These are phyloP conservation scores for Sarcophaga bullata DNA, from an alignment of 1,140 invertebrate species.

Conservation along the genomic window DNA sequence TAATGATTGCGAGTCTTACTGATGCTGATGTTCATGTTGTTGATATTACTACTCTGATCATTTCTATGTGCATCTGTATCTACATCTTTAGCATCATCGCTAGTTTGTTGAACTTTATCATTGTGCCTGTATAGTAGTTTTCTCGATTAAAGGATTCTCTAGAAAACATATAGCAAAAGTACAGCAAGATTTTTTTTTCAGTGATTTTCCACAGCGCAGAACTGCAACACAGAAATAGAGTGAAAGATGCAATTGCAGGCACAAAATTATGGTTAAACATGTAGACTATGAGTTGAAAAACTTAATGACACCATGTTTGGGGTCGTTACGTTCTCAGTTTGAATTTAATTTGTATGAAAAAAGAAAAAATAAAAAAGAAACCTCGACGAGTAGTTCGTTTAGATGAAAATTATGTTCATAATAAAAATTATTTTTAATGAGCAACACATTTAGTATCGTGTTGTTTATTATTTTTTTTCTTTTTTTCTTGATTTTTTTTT, in stretches of 20 bases:
- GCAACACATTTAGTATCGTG: too few species aligned
- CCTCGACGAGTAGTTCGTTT: too few species aligned
- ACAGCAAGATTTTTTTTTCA: neutral
- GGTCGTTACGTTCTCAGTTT: neutral
- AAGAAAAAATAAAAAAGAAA: too few species aligned
- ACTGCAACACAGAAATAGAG: neutral
- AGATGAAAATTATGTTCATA: too few species aligned
- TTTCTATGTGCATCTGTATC: neutral
- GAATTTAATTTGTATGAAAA: too few species aligned
- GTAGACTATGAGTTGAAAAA: neutral
- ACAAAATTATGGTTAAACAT: neutral
- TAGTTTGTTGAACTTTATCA: neutral
- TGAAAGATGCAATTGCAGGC: neutral
- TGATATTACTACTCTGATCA: too few species aligned
- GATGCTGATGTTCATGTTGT: neutral
- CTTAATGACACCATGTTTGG: neutral
- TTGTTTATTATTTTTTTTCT: too few species aligned
- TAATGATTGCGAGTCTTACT: neutral
- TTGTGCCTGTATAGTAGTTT: neutral
- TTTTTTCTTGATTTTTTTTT: too few species aligned
- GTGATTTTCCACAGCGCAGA: neutral
- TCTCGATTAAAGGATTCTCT: neutral
- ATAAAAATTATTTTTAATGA: too few species aligned
- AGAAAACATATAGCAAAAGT: neutral
- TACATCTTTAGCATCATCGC: neutral